Evolutionary conservation across 2,113 vertebrate species (phyloP), one percentile per base, ranked within the genome.

Genomic region (Brienomyrus brachyistius): DNA sequence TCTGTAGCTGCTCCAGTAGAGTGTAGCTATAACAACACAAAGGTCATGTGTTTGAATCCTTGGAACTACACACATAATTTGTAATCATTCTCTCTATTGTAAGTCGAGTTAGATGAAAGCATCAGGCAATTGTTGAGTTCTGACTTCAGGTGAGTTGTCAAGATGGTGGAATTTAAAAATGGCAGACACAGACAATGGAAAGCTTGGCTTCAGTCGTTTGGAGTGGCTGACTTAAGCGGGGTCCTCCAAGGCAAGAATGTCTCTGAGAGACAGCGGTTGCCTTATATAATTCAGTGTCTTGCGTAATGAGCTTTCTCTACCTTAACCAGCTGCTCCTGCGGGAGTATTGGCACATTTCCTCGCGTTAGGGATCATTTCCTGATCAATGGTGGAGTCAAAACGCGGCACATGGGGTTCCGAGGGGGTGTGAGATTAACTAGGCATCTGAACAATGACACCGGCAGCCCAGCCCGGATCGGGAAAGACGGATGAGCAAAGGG

Each of bases 271-370:
- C 5, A 1, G 66, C 48, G 40, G 47, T 88, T 10, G 8, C 17
- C 70, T 77, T 77, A n/a, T 77, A 50, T 77, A 80, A 88, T 48
- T 77, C 15, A 40, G 21, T 51, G 17, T 88, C 13, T 88, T 88
- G 9, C 5, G 23, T 74, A 88, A 88, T 74, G 50, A 15, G 45
- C 15, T 70, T 88, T 27, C 66, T 74, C 87, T 62, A 74, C 45
- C 59, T 52, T 35, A 31, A 19, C 45, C 15, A 10, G 5, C 27
- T 15, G 17, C 6, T 13, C 70, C 11, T 77, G 15, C 5, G 4
- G n/a, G 45, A 43, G n/a, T 15, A 70, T 51, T 9, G 45, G 43
- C 54, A 31, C 31, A 47, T 74, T 88, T 51, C 45, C 43, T 70
- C 45, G 17, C 23, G 5, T 31, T 43, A 7, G 56, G 51, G 52